phyloP scores from a whole-genome alignment of 30 jellyfish, hydroid and myxozoan species.

The Aurelia aurita region DNA sequence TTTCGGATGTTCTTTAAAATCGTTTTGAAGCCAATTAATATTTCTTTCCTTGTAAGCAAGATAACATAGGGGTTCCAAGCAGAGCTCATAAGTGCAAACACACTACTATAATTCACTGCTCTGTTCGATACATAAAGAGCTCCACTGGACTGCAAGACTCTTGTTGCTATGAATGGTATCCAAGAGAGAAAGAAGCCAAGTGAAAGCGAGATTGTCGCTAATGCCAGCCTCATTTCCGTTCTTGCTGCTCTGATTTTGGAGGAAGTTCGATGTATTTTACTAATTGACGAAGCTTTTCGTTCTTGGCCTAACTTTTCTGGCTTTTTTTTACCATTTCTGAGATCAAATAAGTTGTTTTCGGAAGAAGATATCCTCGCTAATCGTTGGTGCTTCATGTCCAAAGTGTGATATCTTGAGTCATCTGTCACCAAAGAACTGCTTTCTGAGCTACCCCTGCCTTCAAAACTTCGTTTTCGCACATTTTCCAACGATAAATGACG shows the following conservation, averaged over 20 bases:
- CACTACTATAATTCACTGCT: slow-evolving; percentile 30
- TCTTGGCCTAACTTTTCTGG: neutral
- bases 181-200: slow-evolving; percentile 43
- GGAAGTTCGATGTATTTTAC: neutral
- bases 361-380: too few relatives aligned
- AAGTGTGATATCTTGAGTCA: too few relatives aligned
- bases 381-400: too few relatives aligned
- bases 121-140: slow-evolving; percentile 29
- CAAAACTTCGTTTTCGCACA: too few relatives aligned
- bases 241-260: slow-evolving; percentile 8
- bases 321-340: too few relatives aligned
- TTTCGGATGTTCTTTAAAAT: slow-evolving; percentile 2
- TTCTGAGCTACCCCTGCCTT: too few relatives aligned
- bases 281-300: too few relatives aligned
- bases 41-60: slow-evolving; percentile 42
- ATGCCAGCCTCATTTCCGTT: slow-evolving; percentile 55
- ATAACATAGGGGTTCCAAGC: slow-evolving; percentile 67
- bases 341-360: too few relatives aligned
- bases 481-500: too few relatives aligned
- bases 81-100: slow-evolving; percentile 40
- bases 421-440: too few relatives aligned
- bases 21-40: slow-evolving; percentile 19
- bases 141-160: slow-evolving; percentile 19
- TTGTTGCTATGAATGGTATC: slow-evolving; percentile 48
- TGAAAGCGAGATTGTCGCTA: slow-evolving; percentile 59